phyloP scores from a whole-genome alignment of 2,113 vertebrate species.

The Ptychochromis oligacanthus region DNA sequence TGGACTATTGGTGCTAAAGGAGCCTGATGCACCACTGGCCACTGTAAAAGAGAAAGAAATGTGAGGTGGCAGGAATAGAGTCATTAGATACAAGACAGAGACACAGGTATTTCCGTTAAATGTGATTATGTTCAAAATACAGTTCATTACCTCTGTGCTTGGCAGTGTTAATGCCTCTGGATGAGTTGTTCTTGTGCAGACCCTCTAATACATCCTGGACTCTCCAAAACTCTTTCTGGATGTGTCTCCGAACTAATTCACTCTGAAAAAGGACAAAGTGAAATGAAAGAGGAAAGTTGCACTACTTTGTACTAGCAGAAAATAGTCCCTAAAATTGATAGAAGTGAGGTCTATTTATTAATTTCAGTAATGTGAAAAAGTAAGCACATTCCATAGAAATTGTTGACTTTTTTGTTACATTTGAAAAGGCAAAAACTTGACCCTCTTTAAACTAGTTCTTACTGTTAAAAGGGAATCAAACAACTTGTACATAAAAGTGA shows the following conservation, averaged over 20 bases:
- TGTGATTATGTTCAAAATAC: neutral
- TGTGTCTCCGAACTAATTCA: constrained; percentile 88
- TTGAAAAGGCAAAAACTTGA: neutral
- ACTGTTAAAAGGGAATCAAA: no score
- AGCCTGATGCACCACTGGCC: constrained; percentile 83
- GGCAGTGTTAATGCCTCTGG: constrained; percentile 91
- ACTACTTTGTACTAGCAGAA: neutral
- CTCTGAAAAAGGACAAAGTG: constrained; percentile 78
- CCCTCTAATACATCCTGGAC: constrained; percentile 97
- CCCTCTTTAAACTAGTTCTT: no score
- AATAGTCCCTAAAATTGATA: neutral
- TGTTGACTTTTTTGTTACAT: neutral
- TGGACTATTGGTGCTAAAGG: constrained; percentile 95
- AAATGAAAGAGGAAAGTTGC: neutral
- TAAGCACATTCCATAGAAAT: neutral
- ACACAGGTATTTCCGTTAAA: neutral
- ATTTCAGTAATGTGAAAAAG: neutral
- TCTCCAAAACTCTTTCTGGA: constrained; percentile 97
- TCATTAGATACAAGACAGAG: neutral
- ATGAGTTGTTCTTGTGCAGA: constrained; percentile 91
- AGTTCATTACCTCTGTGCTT: constrained; percentile 88
- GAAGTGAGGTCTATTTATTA: neutral
- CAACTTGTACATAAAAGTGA: no score
- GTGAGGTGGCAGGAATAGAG: neutral
- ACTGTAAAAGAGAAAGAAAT: constrained; percentile 69